Evolutionary conservation across 2,113 vertebrate species (phyloP), one percentile per base, ranked within the genome.

Genomic region (Macaca mulatta): DNA sequence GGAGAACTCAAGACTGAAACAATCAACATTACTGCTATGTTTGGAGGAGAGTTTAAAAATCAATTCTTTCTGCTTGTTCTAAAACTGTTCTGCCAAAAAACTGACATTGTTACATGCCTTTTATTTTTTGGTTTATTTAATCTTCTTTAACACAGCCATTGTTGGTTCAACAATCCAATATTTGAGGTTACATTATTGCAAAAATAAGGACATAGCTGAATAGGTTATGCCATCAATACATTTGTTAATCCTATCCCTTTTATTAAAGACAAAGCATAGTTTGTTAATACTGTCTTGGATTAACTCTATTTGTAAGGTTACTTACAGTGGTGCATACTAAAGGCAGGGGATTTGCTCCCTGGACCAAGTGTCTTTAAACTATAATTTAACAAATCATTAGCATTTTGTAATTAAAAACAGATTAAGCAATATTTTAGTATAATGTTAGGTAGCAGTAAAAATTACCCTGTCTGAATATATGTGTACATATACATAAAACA

Each of bases 161-260:
- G 98, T 99, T 99, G 98, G 98, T 98, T 98, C 97, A 98, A 90
- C 96, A 98, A 97, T 96, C 55, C 96, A 98, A 97, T 83, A 77
- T 93, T 35, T 78, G 78, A 45, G 98, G 98, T 98, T 97, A 98
- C 97, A 98, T 57, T 92, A 97, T 92, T 97, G 96, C 57, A 98
- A 98, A 98, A 98, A 96, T 94, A 98, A 96, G 96, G 97, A 97
- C 90, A 97, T 89, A 98, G 96, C 98, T 95, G 94, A 96, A 95
- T 30, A 8, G 92, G 89, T 98, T 97, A 98, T 17, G 81, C 88
- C 89, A 96, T 92, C 81, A 40, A 90, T 95, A 94, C 93, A 93
- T 95, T 81, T 96, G 96, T 89, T 93, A 96, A 97, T 86, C 82
- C 12, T 97, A 92, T 96, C 77, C 85, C 52, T 94, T 97, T 70